Base-by-base conservation (phyloP, 2,888 invertebrate genomes). In the Pammene aurita region DNA sequence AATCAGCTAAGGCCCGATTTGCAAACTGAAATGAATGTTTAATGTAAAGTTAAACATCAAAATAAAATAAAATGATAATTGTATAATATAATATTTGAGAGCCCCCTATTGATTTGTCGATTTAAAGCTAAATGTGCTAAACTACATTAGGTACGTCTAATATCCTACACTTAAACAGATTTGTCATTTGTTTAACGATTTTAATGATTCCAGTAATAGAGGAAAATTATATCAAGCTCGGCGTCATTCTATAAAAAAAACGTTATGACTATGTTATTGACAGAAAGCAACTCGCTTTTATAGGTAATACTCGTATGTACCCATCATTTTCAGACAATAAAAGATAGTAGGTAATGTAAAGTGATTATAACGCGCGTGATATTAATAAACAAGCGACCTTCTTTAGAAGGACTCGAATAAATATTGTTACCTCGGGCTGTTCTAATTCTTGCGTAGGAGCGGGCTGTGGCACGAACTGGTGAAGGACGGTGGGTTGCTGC, bases 401-500 rank as follows among this genome's bases (percentile, higher is more conserved):
- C 38, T 35, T 34, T 11, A 44, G 55, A 64, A 44, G 52, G 52
- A 42, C 42, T 55, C 41, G 11, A 41, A 52, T 62, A 52, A 52
- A 38, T 16, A 73, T 72, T 74, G 80, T 80, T 82, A 92, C 92
- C 81, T 92, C 91, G 64, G 89, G 85, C 76, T 92, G 92, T 75
- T 92, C 92, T 70, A 91, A 75, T 72, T 92, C 92, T 72, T 92
- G 92, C 7, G 91, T 90, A n/a, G 92, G 92, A 9, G 92, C 91
- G 7, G 88, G 77, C 77, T 92, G 92, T 2, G 92, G 92, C 50
- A 92, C 86, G 75, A 91, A 92, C 76, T 92, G 92, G 73, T 92
- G 92, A 64, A 92, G 82, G 46, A 89, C 81, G 52, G 84, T 84
- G 26, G 84, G 80, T 77, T 90, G 92, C 90, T 90, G 83, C 52